Base-by-base conservation (phyloP, 1,140 invertebrate genomes). In the Dinothrombium tinctorium region DNA sequence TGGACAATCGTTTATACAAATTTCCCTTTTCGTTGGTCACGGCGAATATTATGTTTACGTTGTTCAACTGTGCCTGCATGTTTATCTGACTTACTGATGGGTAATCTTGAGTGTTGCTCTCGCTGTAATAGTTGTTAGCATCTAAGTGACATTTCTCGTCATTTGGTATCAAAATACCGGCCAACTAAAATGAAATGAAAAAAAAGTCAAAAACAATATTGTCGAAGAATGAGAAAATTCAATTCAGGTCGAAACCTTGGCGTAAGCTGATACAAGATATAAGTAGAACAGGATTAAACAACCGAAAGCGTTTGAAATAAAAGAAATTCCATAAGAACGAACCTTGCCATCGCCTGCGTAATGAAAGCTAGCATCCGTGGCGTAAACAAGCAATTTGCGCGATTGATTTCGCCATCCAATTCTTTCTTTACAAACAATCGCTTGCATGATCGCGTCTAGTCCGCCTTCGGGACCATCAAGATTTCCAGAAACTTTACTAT, bases 401-500 rank as follows among this genome's bases (percentile, higher is more conserved):
- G 51, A 41, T 15, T 49, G 19, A n/a, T 4, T 31, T 20, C 28
- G 12, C 51, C 51, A 53, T 4, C 35, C 37, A 40, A 54, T 52
- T 29, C 37, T 14, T 28, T 35, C 5, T 21, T 33, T 20, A 40
- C 48, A 49, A 14, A 49, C 48, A 23, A 49, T 40, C 3, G 41
- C 47, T 40, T 99, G 92, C 82, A 99, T 94, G 35, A 99, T 79
- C 12, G 89, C 92, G 65, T 99, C 92, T 58, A 98, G 92, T 8
- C 89, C 89, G 23, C 92, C 92, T 59, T 98, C 92, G 0, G 92
- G 92, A 4, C 82, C 81, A 59, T 96, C 89, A 50, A 95, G 62
- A 61, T 96, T 98, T 32, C 45, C 41, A n/a, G 37, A 33, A 21
- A 45, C 46, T 9, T 43, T 15, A 31, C 17, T 21, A 11, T 32